Conservation (phyloP, 2,888 invertebrate species). For the Megaustenia siamemsis region DNA sequence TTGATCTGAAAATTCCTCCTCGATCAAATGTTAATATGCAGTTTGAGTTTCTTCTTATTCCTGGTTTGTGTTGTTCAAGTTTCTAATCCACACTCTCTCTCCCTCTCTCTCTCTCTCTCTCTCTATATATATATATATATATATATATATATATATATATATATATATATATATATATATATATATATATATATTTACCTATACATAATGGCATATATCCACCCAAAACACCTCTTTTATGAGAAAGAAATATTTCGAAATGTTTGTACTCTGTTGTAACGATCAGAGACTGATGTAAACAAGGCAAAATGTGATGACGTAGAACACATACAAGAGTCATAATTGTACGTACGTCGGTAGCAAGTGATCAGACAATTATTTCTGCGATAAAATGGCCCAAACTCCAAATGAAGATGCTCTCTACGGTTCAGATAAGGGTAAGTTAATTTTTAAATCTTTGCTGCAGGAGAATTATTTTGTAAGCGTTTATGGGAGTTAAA, state of each 20-base stretch:
- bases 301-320: slow-evolving; percentile 43
- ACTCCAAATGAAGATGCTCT: slow-evolving; percentile 37
- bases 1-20: no score
- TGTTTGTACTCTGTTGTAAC: not conserved
- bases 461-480: no score
- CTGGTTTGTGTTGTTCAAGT: no score
- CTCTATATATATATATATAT: no score
- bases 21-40: no score
- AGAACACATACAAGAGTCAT: slow-evolving; percentile 38
- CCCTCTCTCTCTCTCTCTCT: not conserved
- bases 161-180: not conserved
- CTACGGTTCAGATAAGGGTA: slow-evolving; percentile 47
- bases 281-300: slow-evolving; percentile 35
- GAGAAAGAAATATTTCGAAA: slow-evolving; percentile 15
- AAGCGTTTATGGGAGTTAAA: no score
- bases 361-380: not conserved
- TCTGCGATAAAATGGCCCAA: slow-evolving; percentile 33
- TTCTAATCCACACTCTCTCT: not conserved
- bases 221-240: not conserved
- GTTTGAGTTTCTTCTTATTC: no score
- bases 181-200: no score
- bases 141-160: not conserved
- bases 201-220: not conserved
- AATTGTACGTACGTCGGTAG: slow-evolving; percentile 16
- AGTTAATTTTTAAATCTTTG: not conserved